These are phyloP conservation scores for Cyanoramphus novaezelandiae DNA, from an alignment of 2,113 vertebrate species.

Conservation along the genomic window DNA sequence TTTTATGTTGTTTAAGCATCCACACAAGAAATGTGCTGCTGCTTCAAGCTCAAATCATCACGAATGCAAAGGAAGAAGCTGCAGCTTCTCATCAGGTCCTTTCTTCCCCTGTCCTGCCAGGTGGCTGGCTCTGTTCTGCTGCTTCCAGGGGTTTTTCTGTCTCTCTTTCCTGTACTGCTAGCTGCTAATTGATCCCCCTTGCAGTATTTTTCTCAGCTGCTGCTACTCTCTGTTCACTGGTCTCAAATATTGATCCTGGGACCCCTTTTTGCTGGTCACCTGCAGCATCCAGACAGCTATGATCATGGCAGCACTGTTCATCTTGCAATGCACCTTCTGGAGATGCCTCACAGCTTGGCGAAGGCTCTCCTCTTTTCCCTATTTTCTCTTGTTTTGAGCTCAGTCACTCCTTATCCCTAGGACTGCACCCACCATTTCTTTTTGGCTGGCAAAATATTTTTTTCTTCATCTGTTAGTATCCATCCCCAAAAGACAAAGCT, in stretches of 20 bases:
- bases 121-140: constrained; percentile 6
- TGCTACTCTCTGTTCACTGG: neutral
- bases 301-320: neutral
- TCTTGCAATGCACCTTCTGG: neutral
- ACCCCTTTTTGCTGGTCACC: neutral
- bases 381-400: neutral
- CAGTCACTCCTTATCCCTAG: neutral
- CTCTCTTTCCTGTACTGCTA: neutral
- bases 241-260: rapidly evolving
- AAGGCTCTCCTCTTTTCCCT: neutral
- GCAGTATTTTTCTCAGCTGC: neutral
- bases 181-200: neutral
- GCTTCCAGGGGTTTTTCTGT: neutral
- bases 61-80: constrained; percentile 29
- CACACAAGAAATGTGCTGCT: neutral
- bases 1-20: constrained; percentile 10
- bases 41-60: neutral
- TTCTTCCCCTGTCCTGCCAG: constrained; percentile 20
- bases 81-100: constrained; percentile 29
- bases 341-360: neutral
- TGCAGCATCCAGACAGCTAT: neutral
- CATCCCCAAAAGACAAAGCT: neutral
- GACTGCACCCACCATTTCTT: neutral
- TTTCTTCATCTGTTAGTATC: neutral
- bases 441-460: neutral